These are phyloP conservation scores for Amphimedon queenslandica DNA, from an alignment of 37 sponge, comb jelly and placozoan genomes.

Conservation along the genomic window DNA sequence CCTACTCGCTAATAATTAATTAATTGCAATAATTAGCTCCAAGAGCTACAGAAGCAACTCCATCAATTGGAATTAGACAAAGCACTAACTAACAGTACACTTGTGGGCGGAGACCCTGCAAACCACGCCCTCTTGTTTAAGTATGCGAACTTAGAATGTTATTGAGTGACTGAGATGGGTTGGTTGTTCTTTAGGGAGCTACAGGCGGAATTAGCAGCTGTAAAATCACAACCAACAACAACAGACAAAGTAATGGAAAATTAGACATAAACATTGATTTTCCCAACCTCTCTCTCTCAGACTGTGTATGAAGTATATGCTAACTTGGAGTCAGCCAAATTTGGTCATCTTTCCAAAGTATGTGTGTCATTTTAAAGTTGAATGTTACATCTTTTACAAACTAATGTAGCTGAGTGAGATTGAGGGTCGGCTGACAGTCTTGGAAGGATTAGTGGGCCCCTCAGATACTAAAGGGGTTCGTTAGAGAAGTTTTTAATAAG, in stretches of 20 bases:
- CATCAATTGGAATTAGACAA: conserved; percentile 42
- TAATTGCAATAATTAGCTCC: conserved; percentile 17
- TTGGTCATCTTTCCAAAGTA: conserved; percentile 64
- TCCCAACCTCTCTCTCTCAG: too few species aligned
- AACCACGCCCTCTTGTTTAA: conserved; percentile 31
- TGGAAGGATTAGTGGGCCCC: conserved; percentile 51
- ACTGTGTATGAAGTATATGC: conserved; percentile 47
- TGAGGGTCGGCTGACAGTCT: conserved; percentile 32
- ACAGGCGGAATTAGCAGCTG: conserved; percentile 38
- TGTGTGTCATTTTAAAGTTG: not conserved
- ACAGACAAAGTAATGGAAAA: too few species aligned
- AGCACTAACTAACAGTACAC: not conserved
- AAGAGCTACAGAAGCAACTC: conserved; percentile 55
- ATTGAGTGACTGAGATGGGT: not conserved
- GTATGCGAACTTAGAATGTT: not conserved
- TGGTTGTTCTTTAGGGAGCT: conserved; percentile 32
- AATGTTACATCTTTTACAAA: not conserved
- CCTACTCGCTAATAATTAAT: not conserved
- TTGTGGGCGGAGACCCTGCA: conserved; percentile 14
- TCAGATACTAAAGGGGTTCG: conserved; percentile 39
- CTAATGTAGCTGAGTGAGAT: conserved; percentile 52
- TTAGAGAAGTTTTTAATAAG: not conserved
- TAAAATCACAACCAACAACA: conserved; percentile 6
- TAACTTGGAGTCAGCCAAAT: conserved; percentile 47
- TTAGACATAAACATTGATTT: too few species aligned